Evolutionary conservation across 2,797 vertebrate species (phyloP), one percentile per base, ranked within the genome.

Genomic region (Spatula clypeata): DNA sequence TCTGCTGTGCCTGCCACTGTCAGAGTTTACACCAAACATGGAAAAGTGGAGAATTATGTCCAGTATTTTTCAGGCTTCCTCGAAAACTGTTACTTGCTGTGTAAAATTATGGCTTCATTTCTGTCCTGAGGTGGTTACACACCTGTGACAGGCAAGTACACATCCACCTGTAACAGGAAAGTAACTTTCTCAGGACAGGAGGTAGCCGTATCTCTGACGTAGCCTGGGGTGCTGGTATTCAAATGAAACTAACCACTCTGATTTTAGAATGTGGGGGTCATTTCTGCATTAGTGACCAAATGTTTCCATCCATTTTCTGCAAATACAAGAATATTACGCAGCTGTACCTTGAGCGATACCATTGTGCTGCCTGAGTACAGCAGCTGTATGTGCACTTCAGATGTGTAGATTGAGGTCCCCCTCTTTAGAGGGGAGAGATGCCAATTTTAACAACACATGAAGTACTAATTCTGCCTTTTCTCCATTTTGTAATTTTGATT

Each of bases 181-280:
- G 7, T 13, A 6, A 20, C 45, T 75, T 69, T 45, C 74, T 81
- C 67, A 72, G 79, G 45, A 45, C 3, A 42, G 54, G 36, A 4
- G 32, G 20, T 42, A 66, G 1, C 21, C 2, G 0, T 58, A 38
- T 71, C 32, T 84, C 58, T 79, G 58, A 72, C 55, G 29, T 13
- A 87, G 49, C 13, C 26, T 0, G 36, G 32, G 36, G 40, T 54
- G 40, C 31, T 82, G 32, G 62, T 57, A 70, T 57, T 65, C 5
- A 6, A 5, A 42, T 4, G 61, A 65, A 91, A 51, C 18, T 5
- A 36, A 58, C 17, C 3, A 16, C 13, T 42, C 29, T 0, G 0
- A 11, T 84, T 94, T 92, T 58, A 57, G n/a, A 73, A 47, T 7
- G 0, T 11, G 20, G 31, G 55, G 27, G 7, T 70, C 1, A 13